These are phyloP conservation scores for Gopherus flavomarginatus DNA, from an alignment of 2,113 vertebrate genomes.

Conservation along the genomic window DNA sequence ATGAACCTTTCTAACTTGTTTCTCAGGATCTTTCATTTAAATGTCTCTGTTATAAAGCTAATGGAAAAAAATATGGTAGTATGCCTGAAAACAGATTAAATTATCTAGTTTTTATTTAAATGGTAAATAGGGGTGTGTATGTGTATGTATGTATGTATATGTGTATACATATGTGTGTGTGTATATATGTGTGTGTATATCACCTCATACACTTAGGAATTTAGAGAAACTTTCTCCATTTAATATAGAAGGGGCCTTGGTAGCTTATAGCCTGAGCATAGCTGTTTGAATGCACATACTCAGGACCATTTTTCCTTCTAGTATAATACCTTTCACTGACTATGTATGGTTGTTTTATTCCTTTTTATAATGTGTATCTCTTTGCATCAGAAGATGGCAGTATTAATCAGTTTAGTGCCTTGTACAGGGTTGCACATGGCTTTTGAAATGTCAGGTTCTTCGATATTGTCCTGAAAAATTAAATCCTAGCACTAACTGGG, in stretches of 20 bases:
- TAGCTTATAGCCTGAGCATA: not conserved
- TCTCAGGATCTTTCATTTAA: not conserved
- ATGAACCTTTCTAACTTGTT: not conserved
- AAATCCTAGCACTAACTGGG: not conserved
- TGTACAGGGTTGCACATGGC: rapidly evolving
- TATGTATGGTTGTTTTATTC: not conserved
- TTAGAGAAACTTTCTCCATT: not conserved
- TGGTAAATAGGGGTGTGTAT: not conserved
- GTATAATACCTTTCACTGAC: not conserved
- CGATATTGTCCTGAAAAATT: not conserved
- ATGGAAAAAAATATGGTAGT: not conserved
- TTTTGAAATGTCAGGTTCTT: not conserved
- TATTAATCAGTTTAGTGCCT: not conserved
- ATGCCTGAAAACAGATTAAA: not conserved
- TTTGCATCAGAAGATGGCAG: slow-evolving; percentile 3
- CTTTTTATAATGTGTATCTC: not conserved
- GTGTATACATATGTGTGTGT: no score
- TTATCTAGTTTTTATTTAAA: not conserved
- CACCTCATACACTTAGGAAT: not conserved
- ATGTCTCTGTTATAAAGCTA: not conserved
- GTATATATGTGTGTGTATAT: not conserved
- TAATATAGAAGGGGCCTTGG: not conserved
- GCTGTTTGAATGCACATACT: not conserved
- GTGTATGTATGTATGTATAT: no score
- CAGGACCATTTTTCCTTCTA: not conserved